Conservation (phyloP, 2,888 invertebrate genomes). For the Heliconius hortense region DNA sequence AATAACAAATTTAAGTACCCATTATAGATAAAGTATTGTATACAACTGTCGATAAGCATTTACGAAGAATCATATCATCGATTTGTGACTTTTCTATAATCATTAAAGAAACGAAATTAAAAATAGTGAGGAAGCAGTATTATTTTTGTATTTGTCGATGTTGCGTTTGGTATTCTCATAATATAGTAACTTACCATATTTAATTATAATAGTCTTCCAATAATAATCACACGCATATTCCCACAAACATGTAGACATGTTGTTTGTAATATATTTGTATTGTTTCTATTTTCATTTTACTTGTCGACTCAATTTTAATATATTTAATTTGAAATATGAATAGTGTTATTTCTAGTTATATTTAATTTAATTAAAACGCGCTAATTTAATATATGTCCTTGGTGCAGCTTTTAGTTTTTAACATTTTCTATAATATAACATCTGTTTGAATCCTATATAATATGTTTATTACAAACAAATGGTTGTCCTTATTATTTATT, state of each 20-base stretch:
- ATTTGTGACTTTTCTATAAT: not conserved
- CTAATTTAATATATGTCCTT: not conserved
- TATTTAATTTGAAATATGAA: not conserved
- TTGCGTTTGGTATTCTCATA: not conserved
- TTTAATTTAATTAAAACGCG: not conserved
- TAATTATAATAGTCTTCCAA: not conserved
- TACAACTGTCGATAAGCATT: constrained; percentile 10
- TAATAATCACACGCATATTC: not conserved
- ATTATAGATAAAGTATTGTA: constrained; percentile 6
- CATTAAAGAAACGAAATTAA: not conserved
- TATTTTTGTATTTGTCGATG: not conserved
- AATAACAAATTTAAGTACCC: not conserved
- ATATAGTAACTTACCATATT: not conserved
- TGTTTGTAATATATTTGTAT: no score
- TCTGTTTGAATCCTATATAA: not conserved
- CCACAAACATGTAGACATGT: not conserved
- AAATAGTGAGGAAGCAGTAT: constrained; percentile 2
- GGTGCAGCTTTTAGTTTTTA: constrained; percentile 6
- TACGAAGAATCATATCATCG: constrained; percentile 6
- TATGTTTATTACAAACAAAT: not conserved
- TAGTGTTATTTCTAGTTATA: constrained; percentile 4
- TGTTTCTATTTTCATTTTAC: constrained; percentile 6
- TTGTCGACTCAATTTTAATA: constrained; percentile 8
- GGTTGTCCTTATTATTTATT: not conserved
- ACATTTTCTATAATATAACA: not conserved